These are phyloP conservation scores for Noturus placidus DNA, from an alignment of 2,113 vertebrate species.

Conservation along the genomic window DNA sequence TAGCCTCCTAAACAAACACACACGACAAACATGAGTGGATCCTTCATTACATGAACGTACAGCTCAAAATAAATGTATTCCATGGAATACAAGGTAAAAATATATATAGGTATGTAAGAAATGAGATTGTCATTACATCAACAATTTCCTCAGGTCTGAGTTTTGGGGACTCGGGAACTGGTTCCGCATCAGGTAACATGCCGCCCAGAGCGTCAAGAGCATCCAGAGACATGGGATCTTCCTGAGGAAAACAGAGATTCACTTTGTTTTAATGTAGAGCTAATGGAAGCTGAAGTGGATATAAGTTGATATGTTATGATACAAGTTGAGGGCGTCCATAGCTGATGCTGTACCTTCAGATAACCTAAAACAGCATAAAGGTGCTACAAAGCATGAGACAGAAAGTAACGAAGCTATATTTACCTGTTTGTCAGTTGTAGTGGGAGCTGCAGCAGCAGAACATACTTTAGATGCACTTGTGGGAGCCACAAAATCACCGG, in stretches of 20 bases:
- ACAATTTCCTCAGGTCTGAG: slow-evolving; percentile 55
- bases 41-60: background rate
- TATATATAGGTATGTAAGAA: background rate
- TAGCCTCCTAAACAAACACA: slow-evolving; percentile 42
- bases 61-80: background rate
- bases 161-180: slow-evolving; percentile 57
- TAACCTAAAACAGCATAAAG: slow-evolving; percentile 54
- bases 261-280: background rate
- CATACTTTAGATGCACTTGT: slow-evolving; percentile 61
- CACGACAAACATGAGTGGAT: background rate
- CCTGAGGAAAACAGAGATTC: background rate
- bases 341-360: slow-evolving; percentile 54
- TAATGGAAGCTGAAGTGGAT: background rate
- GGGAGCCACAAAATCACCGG: slow-evolving; percentile 62
- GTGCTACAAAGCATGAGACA: background rate
- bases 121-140: slow-evolving; percentile 37
- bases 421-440: slow-evolving; percentile 55
- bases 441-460: slow-evolving; percentile 48
- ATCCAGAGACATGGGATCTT: slow-evolving; percentile 52
- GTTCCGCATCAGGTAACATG: slow-evolving; percentile 53
- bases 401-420: background rate
- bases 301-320: background rate
- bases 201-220: slow-evolving; percentile 63
- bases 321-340: too few species aligned
- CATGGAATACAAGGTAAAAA: background rate